A percentile compares a stretch with the other conserved stretches of the same genome.
These are phyloP conservation scores for Aplysina aerophoba DNA, from an alignment of 37 sponge, comb jelly and placozoan species.

Conservation along the genomic window DNA sequence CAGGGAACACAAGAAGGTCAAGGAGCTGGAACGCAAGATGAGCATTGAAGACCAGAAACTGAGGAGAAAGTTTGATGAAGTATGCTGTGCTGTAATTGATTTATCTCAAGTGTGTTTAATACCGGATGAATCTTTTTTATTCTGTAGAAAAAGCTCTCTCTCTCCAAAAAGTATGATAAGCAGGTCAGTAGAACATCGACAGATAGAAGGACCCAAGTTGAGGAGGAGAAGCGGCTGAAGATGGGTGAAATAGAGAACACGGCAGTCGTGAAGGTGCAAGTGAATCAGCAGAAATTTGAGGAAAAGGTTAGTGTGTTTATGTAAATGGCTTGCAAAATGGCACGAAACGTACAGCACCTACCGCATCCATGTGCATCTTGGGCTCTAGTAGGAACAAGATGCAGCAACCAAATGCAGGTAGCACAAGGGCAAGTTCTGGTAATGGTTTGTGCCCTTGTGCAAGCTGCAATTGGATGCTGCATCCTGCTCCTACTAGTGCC, in stretches of 20 bases:
- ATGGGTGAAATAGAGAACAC: not conserved
- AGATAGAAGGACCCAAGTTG: not conserved
- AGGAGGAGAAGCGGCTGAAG: not conserved
- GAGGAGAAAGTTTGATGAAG: conserved; percentile 53
- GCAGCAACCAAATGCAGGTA: too few species aligned
- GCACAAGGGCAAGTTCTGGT: too few species aligned
- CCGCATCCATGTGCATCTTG: too few species aligned
- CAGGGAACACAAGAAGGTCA: conserved; percentile 30
- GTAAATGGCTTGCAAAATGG: too few species aligned
- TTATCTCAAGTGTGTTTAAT: too few species aligned
- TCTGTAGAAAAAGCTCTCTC: not conserved
- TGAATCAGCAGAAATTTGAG: not conserved
- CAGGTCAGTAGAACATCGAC: not conserved
- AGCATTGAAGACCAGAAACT: conserved; percentile 12
- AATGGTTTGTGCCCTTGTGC: too few species aligned
- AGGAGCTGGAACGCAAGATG: conserved; percentile 41
- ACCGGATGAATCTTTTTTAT: not conserved
- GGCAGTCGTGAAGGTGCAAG: not conserved
- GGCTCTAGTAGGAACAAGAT: too few species aligned
- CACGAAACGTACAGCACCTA: too few species aligned
- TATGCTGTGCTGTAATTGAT: not conserved
- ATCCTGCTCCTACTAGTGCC: too few species aligned
- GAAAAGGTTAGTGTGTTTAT: not conserved
- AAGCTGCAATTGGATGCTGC: too few species aligned
- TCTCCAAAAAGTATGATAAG: not conserved